phyloP scores from a whole-genome alignment of 2,888 invertebrate genomes.

The Eupithecia dodoneata region DNA sequence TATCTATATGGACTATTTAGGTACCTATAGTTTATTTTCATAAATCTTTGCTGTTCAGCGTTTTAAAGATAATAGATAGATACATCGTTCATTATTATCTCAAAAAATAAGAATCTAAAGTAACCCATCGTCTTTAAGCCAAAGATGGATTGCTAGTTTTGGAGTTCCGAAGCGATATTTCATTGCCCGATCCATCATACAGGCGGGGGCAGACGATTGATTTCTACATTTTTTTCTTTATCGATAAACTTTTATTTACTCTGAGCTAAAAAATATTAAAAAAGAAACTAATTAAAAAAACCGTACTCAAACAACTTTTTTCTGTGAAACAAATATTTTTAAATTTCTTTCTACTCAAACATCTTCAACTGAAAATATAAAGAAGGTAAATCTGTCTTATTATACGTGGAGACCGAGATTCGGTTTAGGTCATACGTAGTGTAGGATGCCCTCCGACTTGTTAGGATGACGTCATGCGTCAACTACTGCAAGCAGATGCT shows the following conservation, averaged over 20 bases:
- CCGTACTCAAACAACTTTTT: neutral
- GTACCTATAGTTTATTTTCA: too few relatives aligned
- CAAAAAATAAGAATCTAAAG: slow-evolving; percentile 37
- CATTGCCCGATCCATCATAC: slow-evolving; percentile 54
- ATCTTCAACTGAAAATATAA: neutral
- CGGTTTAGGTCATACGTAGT: neutral
- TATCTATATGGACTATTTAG: too few relatives aligned
- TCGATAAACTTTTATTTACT: slow-evolving; percentile 31
- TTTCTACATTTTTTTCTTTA: slow-evolving; percentile 45
- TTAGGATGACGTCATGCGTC: too few relatives aligned
- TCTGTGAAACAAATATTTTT: too few relatives aligned
- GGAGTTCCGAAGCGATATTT: slow-evolving; percentile 52
- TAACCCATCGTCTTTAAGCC: slow-evolving; percentile 34
- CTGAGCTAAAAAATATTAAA: slow-evolving; percentile 6
- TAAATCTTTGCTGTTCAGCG: neutral
- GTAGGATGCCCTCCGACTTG: neutral
- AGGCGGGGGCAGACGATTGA: slow-evolving; percentile 44
- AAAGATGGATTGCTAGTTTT: slow-evolving; percentile 56
- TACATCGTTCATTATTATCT: slow-evolving; percentile 23
- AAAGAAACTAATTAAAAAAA: neutral
- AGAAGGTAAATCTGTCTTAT: neutral
- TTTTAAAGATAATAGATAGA: slow-evolving; percentile 23
- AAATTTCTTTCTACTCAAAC: too few relatives aligned
- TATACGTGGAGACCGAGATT: neutral
- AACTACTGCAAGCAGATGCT: too few relatives aligned